A percentile compares a stretch with the other conserved stretches of the same genome.
Evolutionary conservation across 2,888 invertebrate species (phyloP).

Genomic region (Mimas tiliae): DNA sequence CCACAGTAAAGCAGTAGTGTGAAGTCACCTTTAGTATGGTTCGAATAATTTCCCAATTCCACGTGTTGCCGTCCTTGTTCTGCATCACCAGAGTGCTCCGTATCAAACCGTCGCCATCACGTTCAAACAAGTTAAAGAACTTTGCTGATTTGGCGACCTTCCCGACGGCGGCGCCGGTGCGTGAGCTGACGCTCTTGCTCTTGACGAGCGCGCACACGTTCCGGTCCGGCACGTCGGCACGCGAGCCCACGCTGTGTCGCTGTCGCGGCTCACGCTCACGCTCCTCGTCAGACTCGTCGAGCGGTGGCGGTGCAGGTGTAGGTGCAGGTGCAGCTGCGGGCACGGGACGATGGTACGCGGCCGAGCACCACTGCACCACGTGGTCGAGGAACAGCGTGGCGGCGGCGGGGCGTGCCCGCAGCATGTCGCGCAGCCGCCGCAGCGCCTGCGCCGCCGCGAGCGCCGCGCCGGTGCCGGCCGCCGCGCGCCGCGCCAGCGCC

Average conservation of each 20-base stretch:
- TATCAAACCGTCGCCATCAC: conserved; percentile 88
- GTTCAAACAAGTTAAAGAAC: conserved; percentile 83
- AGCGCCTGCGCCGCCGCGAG: conserved; percentile 92
- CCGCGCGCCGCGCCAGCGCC: conserved; percentile 91
- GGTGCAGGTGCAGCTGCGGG: conserved; percentile 56
- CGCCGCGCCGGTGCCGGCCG: conserved; percentile 86
- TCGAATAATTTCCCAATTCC: conserved; percentile 97
- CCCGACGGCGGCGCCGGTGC: conserved; percentile 71
- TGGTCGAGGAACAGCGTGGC: conserved; percentile 93
- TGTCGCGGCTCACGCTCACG: conserved; percentile 61
- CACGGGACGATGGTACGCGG: conserved; percentile 60
- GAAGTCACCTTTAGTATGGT: conserved; percentile 89
- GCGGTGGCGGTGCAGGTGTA: conserved; percentile 45
- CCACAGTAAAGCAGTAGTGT: background rate
- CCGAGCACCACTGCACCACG: conserved; percentile 86
- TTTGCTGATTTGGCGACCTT: conserved; percentile 75
- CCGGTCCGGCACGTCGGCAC: conserved; percentile 72
- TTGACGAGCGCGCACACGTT: conserved; percentile 77
- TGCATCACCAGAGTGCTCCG: conserved; percentile 92
- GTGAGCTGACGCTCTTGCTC: conserved; percentile 78
- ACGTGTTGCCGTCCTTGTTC: conserved; percentile 91
- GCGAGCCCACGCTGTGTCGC: conserved; percentile 75
- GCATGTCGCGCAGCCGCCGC: conserved; percentile 90
- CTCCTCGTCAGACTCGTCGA: conserved; percentile 75
- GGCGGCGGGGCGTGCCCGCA: conserved; percentile 92